Base-by-base conservation (phyloP, 1,140 invertebrate genomes). In the Steinernema feltiae region DNA sequence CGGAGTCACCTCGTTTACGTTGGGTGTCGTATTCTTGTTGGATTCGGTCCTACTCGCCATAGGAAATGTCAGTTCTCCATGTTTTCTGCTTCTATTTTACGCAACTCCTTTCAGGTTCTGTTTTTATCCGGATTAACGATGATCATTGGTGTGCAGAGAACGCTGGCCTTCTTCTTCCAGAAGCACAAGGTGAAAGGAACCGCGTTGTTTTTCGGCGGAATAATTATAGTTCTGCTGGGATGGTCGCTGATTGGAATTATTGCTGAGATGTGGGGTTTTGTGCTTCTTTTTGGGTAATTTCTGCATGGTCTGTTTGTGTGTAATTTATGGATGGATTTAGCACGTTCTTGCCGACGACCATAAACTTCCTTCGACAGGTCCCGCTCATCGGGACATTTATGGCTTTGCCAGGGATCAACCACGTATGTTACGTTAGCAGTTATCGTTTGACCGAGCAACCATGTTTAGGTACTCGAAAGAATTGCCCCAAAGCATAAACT, bases 131-230 rank as follows among this genome's bases (percentile, higher is more conserved):
- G 97, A 29, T 89, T 99, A 53, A 93, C 92, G 53, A 95, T 95
- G 89, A 93, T 99, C 0, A 98, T 99, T 84, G 97, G 97, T 0
- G 89, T 98, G 41, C 92, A 95, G 88, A 89, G 95, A 86, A 98
- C 96, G 30, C 92, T 98, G 82, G 91, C 92, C 84, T 99, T 99
- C 87, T 99, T 99, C 88, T 99, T 99, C 87, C 96, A 99, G 90
- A 88, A 91, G 74, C 95, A 99, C 86, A 99, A 99, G 91, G 87
- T 94, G 1, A 95, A 93, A 90, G 96, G 92, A 0, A 93, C 94
- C 7, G 87, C 90, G 7, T 91, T 93, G 17, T 99, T 99, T 88
- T 93, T 99, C 86, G 93, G 94, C 21, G 97, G 97, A 1, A 94
- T 99, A 80, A 87, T 92, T 1, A 90, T 98, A 71, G 95, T 99